Conservation (phyloP, 2,113 vertebrate species). For the Chaetorhynchus papuensis region DNA sequence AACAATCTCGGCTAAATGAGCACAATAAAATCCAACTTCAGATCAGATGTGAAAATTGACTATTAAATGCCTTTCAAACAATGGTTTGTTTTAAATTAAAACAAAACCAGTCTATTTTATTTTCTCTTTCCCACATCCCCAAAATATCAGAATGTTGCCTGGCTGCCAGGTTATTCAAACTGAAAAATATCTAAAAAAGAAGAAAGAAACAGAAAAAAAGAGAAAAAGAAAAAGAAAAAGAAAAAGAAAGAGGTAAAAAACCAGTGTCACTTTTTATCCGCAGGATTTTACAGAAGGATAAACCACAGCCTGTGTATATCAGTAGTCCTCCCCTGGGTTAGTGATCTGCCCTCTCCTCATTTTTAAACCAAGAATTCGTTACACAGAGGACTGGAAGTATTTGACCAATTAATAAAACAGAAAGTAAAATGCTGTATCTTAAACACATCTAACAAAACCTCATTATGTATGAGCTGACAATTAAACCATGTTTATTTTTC, state of each 20-base stretch:
- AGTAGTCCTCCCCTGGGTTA: neutral
- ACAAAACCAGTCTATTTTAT: neutral
- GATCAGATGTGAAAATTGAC: constrained; percentile 19
- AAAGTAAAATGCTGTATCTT: constrained; percentile 22
- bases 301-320: neutral
- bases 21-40: constrained; percentile 7
- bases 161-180: neutral
- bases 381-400: neutral
- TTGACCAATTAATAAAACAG: constrained; percentile 38
- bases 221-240: no score
- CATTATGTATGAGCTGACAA: neutral
- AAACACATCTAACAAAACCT: constrained; percentile 9
- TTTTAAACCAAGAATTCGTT: neutral
- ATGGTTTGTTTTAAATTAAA: neutral
- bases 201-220: no score
- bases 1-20: neutral
- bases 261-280: neutral
- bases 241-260: neutral
- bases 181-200: neutral
- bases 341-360: neutral
- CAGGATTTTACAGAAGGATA: constrained; percentile 30
- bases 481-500: constrained; percentile 3
- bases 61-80: constrained; percentile 1
- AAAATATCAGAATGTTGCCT: neutral
- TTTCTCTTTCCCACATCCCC: neutral